Evolutionary conservation across 2,797 vertebrate species (phyloP).

Genomic region (Anolis apletophallus): DNA sequence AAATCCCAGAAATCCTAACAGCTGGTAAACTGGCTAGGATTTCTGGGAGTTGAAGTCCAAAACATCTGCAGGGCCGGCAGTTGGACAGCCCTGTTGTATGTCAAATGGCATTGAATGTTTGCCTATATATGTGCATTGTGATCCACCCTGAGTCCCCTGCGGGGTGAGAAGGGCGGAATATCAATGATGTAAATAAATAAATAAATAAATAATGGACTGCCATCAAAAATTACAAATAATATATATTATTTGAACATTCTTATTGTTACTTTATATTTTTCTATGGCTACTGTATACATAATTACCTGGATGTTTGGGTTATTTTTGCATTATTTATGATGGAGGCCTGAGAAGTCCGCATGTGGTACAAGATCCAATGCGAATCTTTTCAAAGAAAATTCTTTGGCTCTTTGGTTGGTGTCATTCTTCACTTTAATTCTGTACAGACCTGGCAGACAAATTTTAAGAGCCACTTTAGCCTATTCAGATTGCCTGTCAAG

Average conservation of each 20-base stretch:
- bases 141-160: too few relatives aligned
- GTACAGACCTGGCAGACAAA: rapidly evolving
- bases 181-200: too few relatives aligned
- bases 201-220: too few relatives aligned
- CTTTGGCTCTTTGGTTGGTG: slow-evolving; percentile 11
- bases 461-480: slow-evolving; percentile 38
- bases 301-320: neutral
- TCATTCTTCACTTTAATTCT: neutral
- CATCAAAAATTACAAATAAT: neutral
- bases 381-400: neutral
- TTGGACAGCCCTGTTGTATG: too few relatives aligned
- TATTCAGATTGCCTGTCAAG: slow-evolving; percentile 28
- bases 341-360: neutral
- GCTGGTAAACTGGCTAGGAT: too few relatives aligned
- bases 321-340: slow-evolving; percentile 7
- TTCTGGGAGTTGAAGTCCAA: too few relatives aligned
- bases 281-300: neutral
- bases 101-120: too few relatives aligned
- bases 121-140: too few relatives aligned
- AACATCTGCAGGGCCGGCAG: too few relatives aligned
- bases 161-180: too few relatives aligned
- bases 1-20: too few relatives aligned
- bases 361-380: neutral
- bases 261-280: neutral
- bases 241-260: neutral